These are phyloP conservation scores for Digitonthophagus gazella DNA, from an alignment of 2,888 invertebrate genomes.

Conservation along the genomic window DNA sequence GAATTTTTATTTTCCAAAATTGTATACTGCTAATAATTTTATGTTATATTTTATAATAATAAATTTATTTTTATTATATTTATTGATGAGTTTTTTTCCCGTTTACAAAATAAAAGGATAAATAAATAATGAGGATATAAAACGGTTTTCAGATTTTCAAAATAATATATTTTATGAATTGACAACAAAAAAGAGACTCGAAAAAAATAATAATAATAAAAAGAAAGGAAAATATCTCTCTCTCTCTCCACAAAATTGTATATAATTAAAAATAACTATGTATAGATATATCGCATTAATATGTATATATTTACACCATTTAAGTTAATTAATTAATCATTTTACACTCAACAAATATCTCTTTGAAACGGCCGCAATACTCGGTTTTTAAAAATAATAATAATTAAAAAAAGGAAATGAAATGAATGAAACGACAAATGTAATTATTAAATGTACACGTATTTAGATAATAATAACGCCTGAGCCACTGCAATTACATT, in stretches of 20 bases:
- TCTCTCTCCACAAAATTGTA: constrained; percentile 23
- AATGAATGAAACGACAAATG: not conserved
- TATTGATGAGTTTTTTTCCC: too few species aligned
- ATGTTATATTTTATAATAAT: too few species aligned
- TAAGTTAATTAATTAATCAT: constrained; percentile 27
- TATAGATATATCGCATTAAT: constrained; percentile 28
- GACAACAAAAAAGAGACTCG: constrained; percentile 21
- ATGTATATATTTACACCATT: constrained; percentile 33
- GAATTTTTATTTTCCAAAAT: constrained; percentile 12
- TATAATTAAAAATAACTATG: constrained; percentile 25
- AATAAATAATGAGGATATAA: constrained; percentile 14
- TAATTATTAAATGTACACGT: constrained; percentile 7
- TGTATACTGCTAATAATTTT: too few species aligned
- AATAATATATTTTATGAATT: constrained; percentile 25
- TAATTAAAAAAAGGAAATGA: not conserved
- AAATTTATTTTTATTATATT: too few species aligned
- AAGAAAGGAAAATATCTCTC: constrained; percentile 16
- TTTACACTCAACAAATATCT: constrained; percentile 34
- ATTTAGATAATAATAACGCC: constrained; percentile 30
- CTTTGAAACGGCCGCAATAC: not conserved
- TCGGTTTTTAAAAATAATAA: constrained; percentile 27
- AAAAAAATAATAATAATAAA: not conserved
- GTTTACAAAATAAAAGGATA: not conserved
- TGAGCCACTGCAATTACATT: constrained; percentile 31
- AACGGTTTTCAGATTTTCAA: constrained; percentile 20